Evolutionary conservation across 2,797 vertebrate species (phyloP).

Genomic region (Enteromius paludinosus): DNA sequence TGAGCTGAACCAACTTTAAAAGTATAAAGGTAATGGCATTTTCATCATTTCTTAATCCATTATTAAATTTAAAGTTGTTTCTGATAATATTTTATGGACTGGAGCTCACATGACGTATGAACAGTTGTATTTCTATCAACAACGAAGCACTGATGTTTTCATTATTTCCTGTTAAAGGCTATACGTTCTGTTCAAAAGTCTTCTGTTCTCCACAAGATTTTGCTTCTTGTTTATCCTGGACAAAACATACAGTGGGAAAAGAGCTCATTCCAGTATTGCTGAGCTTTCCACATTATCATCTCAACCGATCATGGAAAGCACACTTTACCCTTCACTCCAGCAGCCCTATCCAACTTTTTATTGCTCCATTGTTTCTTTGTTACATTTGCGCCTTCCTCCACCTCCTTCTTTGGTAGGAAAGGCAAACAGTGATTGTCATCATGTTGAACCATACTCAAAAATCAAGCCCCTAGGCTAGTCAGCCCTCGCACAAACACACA

Average conservation of each 20-base stretch:
- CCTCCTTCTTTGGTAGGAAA: constrained; percentile 73
- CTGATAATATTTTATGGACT: neutral
- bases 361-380: constrained; percentile 46
- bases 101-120: neutral
- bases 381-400: constrained; percentile 56
- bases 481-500: constrained; percentile 61
- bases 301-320: constrained; percentile 58
- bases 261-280: constrained; percentile 61
- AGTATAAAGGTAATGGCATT: neutral
- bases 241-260: constrained; percentile 52
- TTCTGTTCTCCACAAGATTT: constrained; percentile 52
- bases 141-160: constrained; percentile 9
- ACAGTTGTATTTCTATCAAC: neutral
- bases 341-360: constrained; percentile 55
- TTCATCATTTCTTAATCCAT: neutral
- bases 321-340: constrained; percentile 58
- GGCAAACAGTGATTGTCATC: constrained; percentile 78
- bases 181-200: constrained; percentile 60
- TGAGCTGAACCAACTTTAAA: neutral
- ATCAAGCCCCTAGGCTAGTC: constrained; percentile 77
- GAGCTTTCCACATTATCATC: constrained; percentile 71
- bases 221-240: constrained; percentile 60
- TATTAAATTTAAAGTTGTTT: neutral
- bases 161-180: constrained; percentile 55
- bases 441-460: constrained; percentile 79